Evolutionary conservation across 2,888 invertebrate species (phyloP), one percentile per base, ranked within the genome.

Genomic region (Aspidiotus rigidus): DNA sequence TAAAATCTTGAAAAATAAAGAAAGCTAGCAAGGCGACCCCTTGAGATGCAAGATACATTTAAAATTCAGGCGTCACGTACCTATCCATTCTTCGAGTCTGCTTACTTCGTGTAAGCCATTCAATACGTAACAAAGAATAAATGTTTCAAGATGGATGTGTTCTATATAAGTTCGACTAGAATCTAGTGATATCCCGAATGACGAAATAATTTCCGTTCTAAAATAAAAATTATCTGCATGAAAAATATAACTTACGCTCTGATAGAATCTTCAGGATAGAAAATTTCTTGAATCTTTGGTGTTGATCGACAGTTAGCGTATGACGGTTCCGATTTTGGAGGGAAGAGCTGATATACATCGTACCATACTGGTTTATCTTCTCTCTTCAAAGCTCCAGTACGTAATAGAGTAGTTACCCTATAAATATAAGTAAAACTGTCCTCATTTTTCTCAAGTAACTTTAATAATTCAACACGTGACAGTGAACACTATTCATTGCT

Each of bases 291-390:
- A 10, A 93, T 78, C 11, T 84, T 81, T 10, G 82, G 79, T 71
- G 84, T 83, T 0, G 85, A 82, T 44, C 81, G 83, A 7, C 85
- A 83, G 75, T 87, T 82, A 73, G 89, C 87, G 79, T 82, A 90
- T 71, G 82, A 81, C 7, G 97, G 97, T 75, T 92, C 90, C 59
- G 85, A 79, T 73, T 86, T 85, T 1, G 98, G 97, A 8, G 97
- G 97, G 80, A 93, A 94, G 0, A 89, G 86, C 78, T 86, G 85
- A 77, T 95, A 97, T 28, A 98, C 80, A 76, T 93, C 90, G 77
- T 88, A 93, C 98, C 98, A 98, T 10, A 97, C 71, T 0, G 98
- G 98, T 72, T 88, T 83, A 75, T 96, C 93, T 73, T 88, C 86
- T 70, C 85, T 81, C 76, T 85, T 87, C 78, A 95, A 80, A 6